A percentile compares a stretch with the other conserved stretches of the same genome.
Conservation (phyloP, 2,888 invertebrate species). For the Dastarcus helophoroides region DNA sequence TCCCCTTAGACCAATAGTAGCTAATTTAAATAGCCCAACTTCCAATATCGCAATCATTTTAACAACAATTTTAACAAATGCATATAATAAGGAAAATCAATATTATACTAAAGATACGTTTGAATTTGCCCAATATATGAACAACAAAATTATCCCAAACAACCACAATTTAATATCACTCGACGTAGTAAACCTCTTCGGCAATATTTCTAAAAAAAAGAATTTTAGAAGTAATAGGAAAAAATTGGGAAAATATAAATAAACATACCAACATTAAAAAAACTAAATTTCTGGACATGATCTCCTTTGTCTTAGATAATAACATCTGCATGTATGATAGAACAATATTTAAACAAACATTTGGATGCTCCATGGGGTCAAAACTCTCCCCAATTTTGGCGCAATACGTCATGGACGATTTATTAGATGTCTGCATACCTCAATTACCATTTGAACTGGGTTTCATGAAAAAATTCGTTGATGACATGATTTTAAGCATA, state of each 20-base stretch:
- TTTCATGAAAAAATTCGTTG: slow-evolving; percentile 5
- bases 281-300: too few relatives aligned
- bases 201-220: slow-evolving; percentile 2
- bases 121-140: neutral
- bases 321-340: neutral
- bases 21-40: slow-evolving; percentile 3
- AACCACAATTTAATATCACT: neutral
- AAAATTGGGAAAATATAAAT: neutral
- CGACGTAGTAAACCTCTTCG: slow-evolving; percentile 3
- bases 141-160: slow-evolving; percentile 1
- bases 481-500: slow-evolving; percentile 2
- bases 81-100: neutral
- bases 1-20: slow-evolving; percentile 4
- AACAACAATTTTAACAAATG: slow-evolving; percentile 2
- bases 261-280: too few relatives aligned
- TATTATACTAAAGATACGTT: slow-evolving; percentile 5
- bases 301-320: too few relatives aligned
- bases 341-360: neutral
- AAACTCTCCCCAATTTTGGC: slow-evolving; percentile 4
- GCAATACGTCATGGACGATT: slow-evolving; percentile 5
- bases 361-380: slow-evolving; percentile 6
- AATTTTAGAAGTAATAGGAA: neutral
- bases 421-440: slow-evolving; percentile 1
- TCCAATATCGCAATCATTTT: slow-evolving; percentile 1
- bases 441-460: slow-evolving; percentile 3